Evolutionary conservation across 2,113 vertebrate species (phyloP).

Genomic region (Clarias batrachus): DNA sequence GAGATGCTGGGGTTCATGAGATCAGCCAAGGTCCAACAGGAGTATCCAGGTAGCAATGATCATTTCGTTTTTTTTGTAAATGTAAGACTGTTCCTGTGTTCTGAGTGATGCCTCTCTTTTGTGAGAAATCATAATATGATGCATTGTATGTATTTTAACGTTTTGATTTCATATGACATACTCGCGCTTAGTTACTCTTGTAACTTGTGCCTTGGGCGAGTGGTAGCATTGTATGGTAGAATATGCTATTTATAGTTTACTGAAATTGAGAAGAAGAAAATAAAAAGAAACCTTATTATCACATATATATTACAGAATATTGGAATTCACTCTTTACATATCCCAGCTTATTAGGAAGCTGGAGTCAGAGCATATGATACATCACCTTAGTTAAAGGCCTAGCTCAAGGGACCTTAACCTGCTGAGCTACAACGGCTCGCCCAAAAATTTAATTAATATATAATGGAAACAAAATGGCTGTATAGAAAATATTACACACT

Average conservation of each 20-base stretch:
- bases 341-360: too few relatives aligned
- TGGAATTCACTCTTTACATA: too few relatives aligned
- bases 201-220: neutral
- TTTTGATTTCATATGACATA: neutral
- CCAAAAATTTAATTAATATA: too few relatives aligned
- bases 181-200: neutral
- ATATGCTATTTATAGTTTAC: neutral
- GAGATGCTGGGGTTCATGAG: slow-evolving; percentile 81
- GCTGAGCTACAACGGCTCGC: too few relatives aligned
- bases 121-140: neutral
- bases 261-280: neutral
- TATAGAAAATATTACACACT: neutral
- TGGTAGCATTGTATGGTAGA: neutral
- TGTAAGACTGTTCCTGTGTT: neutral
- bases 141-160: neutral
- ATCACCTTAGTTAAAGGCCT: too few relatives aligned
- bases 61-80: neutral
- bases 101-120: neutral
- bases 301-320: too few relatives aligned
- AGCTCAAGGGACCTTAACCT: too few relatives aligned
- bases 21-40: slow-evolving; percentile 83
- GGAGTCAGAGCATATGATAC: too few relatives aligned
- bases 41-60: slow-evolving; percentile 77
- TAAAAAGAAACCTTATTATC: too few relatives aligned
- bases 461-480: neutral